Conservation (phyloP, 2,888 invertebrate genomes). For the Zygaena filipendulae region DNA sequence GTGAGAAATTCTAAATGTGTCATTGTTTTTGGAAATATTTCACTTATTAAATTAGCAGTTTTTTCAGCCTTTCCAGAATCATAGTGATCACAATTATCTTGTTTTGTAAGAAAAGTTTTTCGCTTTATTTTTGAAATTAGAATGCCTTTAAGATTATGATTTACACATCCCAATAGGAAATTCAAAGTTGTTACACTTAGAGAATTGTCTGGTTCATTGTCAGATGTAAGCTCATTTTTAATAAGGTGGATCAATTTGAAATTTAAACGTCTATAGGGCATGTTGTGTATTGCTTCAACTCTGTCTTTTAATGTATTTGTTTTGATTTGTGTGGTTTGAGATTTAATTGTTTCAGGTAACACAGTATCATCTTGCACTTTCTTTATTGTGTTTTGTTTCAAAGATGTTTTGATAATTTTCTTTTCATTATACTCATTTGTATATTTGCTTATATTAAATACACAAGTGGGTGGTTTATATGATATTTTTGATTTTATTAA, state of each 20-base stretch:
- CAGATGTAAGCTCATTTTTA: constrained; percentile 31
- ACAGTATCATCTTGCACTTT: constrained; percentile 33
- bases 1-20: constrained; percentile 35
- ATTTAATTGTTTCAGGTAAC: constrained; percentile 38
- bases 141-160: constrained; percentile 32
- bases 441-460: constrained; percentile 33
- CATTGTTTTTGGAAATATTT: constrained; percentile 39
- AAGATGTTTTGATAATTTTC: constrained; percentile 23
- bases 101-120: constrained; percentile 42
- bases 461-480: constrained; percentile 45
- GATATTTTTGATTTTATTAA: constrained; percentile 34
- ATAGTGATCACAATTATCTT: constrained; percentile 28
- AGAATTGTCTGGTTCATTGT: constrained; percentile 25
- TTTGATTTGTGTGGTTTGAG: constrained; percentile 40
- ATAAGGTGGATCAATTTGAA: constrained; percentile 39
- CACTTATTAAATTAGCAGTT: constrained; percentile 33
- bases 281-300: constrained; percentile 27
- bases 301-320: constrained; percentile 29
- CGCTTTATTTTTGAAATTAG: constrained; percentile 47
- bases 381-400: constrained; percentile 29
- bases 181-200: constrained; percentile 37
- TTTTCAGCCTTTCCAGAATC: constrained; percentile 38
- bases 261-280: constrained; percentile 38
- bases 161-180: constrained; percentile 38
- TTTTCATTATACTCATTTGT: constrained; percentile 28